phyloP scores from a whole-genome alignment of 2,113 vertebrate genomes.

The Archocentrus centrarchus region DNA sequence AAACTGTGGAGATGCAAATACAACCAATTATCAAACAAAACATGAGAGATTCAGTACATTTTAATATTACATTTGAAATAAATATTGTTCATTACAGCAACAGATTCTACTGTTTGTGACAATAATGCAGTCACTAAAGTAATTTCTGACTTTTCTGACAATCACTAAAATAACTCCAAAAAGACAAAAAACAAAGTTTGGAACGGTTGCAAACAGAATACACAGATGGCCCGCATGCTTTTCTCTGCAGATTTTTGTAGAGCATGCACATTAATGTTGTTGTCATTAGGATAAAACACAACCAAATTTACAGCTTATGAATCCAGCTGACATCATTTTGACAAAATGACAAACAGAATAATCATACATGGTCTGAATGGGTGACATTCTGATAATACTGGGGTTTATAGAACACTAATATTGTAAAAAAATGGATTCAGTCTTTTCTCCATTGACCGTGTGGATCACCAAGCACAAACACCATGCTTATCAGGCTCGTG shows the following conservation, averaged over 20 bases:
- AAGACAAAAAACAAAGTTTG: background rate
- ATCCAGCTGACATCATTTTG: background rate
- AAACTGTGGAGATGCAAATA: constrained; percentile 51
- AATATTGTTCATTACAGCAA: background rate
- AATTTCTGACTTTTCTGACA: background rate
- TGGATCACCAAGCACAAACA: no score
- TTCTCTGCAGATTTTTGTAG: background rate
- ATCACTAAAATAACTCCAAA: background rate
- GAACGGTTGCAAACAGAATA: background rate
- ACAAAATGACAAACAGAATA: no score
- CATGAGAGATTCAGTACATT: background rate
- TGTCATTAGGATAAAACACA: background rate
- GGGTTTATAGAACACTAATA: no score
- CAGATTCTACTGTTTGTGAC: background rate
- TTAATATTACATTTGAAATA: background rate
- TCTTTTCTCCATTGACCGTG: no score
- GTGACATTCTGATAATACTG: no score
- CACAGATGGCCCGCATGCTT: background rate
- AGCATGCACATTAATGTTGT: background rate
- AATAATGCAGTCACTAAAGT: background rate
- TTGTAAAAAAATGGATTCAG: no score
- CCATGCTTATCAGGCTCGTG: no score
- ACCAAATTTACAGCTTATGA: background rate
- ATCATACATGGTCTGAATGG: no score
- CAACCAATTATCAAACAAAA: background rate